A percentile compares a stretch with the other conserved stretches of the same genome.
Evolutionary conservation across 2,113 vertebrate genomes (phyloP).

Genomic region (Nycticorax nycticorax): DNA sequence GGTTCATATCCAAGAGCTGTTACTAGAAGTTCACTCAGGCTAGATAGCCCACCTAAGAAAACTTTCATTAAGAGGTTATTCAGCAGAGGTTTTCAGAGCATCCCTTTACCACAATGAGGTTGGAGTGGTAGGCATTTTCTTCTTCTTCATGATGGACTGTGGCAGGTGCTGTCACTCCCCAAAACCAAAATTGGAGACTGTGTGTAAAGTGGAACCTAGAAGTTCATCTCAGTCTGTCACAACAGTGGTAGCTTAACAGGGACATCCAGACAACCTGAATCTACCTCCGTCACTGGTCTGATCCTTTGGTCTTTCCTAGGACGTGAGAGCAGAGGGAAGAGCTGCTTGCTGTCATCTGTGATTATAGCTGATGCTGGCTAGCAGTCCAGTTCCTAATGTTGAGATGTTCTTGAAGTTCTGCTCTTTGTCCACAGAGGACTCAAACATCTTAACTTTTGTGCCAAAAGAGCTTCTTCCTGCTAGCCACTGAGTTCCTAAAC

Average conservation of each 20-base stretch:
- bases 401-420: neutral
- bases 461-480: neutral
- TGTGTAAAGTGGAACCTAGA: neutral
- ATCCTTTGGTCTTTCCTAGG: neutral
- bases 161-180: neutral
- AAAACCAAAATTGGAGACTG: neutral
- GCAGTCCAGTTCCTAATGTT: neutral
- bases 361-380: neutral
- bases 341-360: neutral
- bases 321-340: neutral
- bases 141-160: neutral
- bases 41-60: neutral
- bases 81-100: neutral
- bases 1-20: neutral
- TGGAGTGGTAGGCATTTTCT: neutral
- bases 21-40: neutral
- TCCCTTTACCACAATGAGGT: neutral
- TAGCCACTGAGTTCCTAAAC: neutral
- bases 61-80: neutral
- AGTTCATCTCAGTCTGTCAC: neutral
- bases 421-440: neutral
- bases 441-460: neutral
- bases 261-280: neutral
- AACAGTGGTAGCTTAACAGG: neutral
- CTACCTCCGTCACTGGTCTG: neutral